A percentile compares a stretch with the other conserved stretches of the same genome.
These are phyloP conservation scores for Lordiphosa fenestrarum DNA, from an alignment of 2,888 invertebrate genomes.

Conservation along the genomic window DNA sequence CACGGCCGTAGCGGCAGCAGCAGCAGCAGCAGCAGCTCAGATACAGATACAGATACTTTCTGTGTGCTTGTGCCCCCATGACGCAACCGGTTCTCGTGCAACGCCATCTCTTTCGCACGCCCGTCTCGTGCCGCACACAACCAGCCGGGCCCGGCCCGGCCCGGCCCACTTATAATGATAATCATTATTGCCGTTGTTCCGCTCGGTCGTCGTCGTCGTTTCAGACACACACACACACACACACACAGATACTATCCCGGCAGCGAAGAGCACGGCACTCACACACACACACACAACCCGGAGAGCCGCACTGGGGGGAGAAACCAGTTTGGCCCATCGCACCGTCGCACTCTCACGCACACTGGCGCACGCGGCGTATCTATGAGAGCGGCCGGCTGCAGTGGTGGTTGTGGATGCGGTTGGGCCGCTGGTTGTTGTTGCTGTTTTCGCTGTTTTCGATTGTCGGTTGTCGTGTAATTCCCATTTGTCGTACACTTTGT, in stretches of 20 bases:
- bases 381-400: slow-evolving; percentile 33
- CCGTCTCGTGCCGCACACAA: slow-evolving; percentile 54
- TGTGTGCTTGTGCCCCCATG: slow-evolving; percentile 29
- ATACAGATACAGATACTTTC: slow-evolving; percentile 55
- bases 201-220: slow-evolving; percentile 49
- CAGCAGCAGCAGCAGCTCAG: slow-evolving; percentile 36
- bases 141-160: slow-evolving; percentile 24
- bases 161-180: slow-evolving; percentile 77
- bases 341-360: slow-evolving; percentile 32
- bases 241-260: slow-evolving; percentile 14
- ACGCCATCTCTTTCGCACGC: slow-evolving; percentile 25
- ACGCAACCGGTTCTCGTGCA: slow-evolving; percentile 61
- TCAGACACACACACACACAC: slow-evolving; percentile 42
- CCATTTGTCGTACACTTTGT: slow-evolving; percentile 80
- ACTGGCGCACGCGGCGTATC: slow-evolving; percentile 14
- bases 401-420: slow-evolving; percentile 24
- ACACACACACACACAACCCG: slow-evolving; percentile 15
- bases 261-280: slow-evolving; percentile 2
- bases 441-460: slow-evolving; percentile 74
- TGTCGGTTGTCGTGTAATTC: slow-evolving; percentile 80
- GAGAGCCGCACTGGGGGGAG: slow-evolving; percentile 43
- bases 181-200: slow-evolving; percentile 77
- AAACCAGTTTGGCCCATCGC: slow-evolving; percentile 43
- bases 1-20: slow-evolving; percentile 44
- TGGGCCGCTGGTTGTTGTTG: slow-evolving; percentile 41